A percentile compares a stretch with the other conserved stretches of the same genome.
These are phyloP conservation scores for Miichthys miiuy DNA, from an alignment of 2,797 vertebrate genomes.

Conservation along the genomic window DNA sequence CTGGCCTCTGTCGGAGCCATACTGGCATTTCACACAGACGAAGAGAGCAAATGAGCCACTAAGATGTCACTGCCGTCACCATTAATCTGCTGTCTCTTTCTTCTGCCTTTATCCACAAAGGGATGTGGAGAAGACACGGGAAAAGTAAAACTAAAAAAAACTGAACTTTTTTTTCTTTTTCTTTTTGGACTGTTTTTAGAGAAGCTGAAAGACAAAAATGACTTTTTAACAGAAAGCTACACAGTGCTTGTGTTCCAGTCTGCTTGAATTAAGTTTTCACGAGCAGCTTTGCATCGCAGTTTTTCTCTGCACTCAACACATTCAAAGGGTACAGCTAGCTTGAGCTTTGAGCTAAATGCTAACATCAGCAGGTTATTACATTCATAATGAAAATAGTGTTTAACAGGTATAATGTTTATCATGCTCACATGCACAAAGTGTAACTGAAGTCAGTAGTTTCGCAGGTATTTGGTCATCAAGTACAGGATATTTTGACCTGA, in stretches of 20 bases:
- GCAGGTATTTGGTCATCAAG: not conserved
- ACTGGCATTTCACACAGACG: conserved; percentile 54
- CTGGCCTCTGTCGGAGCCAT: conserved; percentile 33
- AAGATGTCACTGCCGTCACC: conserved; percentile 44
- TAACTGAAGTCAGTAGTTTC: not conserved
- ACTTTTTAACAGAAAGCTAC: conserved; percentile 26
- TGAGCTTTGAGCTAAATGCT: not conserved
- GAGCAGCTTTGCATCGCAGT: conserved; percentile 11
- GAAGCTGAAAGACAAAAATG: conserved; percentile 22
- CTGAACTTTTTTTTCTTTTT: conserved; percentile 24
- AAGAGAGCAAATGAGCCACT: conserved; percentile 51
- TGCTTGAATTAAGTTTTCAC: conserved; percentile 51
- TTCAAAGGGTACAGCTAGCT: conserved; percentile 29
- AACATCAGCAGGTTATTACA: not conserved
- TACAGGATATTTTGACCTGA: too few relatives aligned
- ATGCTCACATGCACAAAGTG: not conserved
- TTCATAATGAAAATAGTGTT: not conserved
- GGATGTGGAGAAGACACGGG: not conserved
- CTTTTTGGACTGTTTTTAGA: conserved; percentile 11
- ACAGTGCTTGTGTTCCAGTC: conserved; percentile 19
- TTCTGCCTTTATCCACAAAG: conserved; percentile 46
- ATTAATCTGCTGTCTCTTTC: conserved; percentile 57
- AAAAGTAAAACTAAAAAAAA: conserved; percentile 3
- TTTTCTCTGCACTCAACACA: conserved; percentile 14
- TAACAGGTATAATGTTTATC: not conserved